These are phyloP conservation scores for Lacerta viridis DNA, from an alignment of 2,797 vertebrate species.

Conservation along the genomic window DNA sequence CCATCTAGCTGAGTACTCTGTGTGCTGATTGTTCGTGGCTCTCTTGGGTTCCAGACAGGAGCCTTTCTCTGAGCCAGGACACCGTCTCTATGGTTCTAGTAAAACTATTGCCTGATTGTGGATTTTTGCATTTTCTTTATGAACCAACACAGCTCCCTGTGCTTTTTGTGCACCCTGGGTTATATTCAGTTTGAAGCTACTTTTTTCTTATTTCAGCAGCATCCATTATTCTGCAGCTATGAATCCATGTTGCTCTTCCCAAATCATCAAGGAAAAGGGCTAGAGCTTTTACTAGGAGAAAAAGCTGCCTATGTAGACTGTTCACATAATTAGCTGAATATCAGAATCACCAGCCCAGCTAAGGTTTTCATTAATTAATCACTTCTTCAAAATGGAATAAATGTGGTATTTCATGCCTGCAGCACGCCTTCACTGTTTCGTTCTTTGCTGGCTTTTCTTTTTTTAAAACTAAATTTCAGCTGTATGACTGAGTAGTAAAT, in stretches of 20 bases:
- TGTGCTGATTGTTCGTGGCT: too few species aligned
- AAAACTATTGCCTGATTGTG: too few species aligned
- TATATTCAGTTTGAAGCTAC: background rate
- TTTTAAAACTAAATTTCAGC: conserved; percentile 44
- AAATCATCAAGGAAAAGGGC: background rate
- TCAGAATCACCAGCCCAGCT: background rate
- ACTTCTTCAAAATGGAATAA: conserved; percentile 7
- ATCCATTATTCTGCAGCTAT: background rate
- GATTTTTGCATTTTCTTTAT: too few species aligned
- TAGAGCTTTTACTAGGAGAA: background rate
- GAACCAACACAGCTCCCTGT: too few species aligned
- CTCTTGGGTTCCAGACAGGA: too few species aligned
- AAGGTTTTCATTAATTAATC: background rate
- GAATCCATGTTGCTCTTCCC: background rate
- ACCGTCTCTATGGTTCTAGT: too few species aligned
- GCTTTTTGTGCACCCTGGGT: background rate
- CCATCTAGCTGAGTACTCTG: too few species aligned
- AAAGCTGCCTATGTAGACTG: background rate
- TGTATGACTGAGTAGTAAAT: conserved; percentile 61
- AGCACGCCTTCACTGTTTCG: background rate
- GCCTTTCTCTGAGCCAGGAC: too few species aligned
- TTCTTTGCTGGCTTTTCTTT: conserved; percentile 35
- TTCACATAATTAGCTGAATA: background rate
- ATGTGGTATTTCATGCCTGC: conserved; percentile 13
- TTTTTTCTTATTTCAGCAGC: background rate